Evolutionary conservation across 2,888 invertebrate species (phyloP).

Genomic region (Macrosoma leucophasiata): DNA sequence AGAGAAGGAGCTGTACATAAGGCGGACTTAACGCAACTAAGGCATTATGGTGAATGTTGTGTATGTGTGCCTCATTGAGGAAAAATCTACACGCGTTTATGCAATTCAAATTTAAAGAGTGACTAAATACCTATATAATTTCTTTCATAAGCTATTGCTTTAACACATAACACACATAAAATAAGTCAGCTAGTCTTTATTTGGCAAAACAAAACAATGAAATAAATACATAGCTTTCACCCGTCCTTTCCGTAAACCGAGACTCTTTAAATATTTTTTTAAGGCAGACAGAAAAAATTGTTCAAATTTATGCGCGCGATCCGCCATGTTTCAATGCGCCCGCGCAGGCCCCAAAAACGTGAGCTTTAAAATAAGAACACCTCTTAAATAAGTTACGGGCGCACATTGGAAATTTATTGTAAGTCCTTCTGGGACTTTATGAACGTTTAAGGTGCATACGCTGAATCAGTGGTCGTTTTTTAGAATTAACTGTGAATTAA

Average conservation of each 20-base stretch:
- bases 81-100: too few species aligned
- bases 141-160: too few species aligned
- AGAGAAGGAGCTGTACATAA: too few species aligned
- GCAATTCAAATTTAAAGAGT: too few species aligned
- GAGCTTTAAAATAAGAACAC: slow-evolving; percentile 45
- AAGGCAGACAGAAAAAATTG: slow-evolving; percentile 36
- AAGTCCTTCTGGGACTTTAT: slow-evolving; percentile 19
- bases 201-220: slow-evolving; percentile 10
- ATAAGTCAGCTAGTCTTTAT: too few species aligned
- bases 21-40: too few species aligned
- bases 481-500: not conserved
- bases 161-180: too few species aligned
- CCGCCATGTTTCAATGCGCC: slow-evolving; percentile 42
- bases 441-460: slow-evolving; percentile 10
- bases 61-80: too few species aligned
- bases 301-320: slow-evolving; percentile 46
- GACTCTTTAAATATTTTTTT: slow-evolving; percentile 35
- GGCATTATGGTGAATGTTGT: too few species aligned
- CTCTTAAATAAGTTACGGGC: slow-evolving; percentile 48
- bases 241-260: slow-evolving; percentile 38
- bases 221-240: slow-evolving; percentile 37
- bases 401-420: slow-evolving; percentile 46
- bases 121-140: too few species aligned
- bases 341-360: slow-evolving; percentile 43
- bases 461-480: slow-evolving; percentile 1